Base-by-base conservation (phyloP, 2,797 vertebrate species). In the Paramormyrops hopkinsi region DNA sequence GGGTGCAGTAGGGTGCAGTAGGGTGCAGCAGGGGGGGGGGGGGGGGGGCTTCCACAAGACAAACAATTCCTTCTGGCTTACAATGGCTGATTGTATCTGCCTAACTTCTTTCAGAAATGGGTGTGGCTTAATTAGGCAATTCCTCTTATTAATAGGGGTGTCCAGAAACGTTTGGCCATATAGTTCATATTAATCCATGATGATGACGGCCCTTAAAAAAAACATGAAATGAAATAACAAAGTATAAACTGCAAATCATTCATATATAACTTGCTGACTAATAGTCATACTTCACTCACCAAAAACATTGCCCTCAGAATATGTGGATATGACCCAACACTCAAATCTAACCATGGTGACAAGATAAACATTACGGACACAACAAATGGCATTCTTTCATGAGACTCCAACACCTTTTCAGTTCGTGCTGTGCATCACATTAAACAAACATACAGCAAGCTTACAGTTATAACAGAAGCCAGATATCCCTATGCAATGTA, bases 361-460 rank as follows among this genome's bases (percentile, higher is more conserved):
- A 76, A 19, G 33, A 76, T 7, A 76, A 76, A 76, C 33, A 76
- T 37, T 76, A 76, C 5, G 4, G 69, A 76, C 65, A 73, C 65
- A 73, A 73, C 33, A 73, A 73, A 73, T 73, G 29, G 29, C 25
- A 33, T 69, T 73, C 25, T 73, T 73, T 73, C 29, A 73, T 37
- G 65, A 14, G 25, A 37, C 25, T 73, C 25, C 29, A 73, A 22
- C 25, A 76, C 69, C 12, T 76, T 76, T 76, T 41, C 29, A 76
- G 14, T 41, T 76, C 11, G 4, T 11, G 11, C 69, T 37, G 69
- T 1, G 33, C 17, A 41, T 41, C 33, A 41, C 69, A 76, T 76
- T 76, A 76, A 76, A 76, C 14, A 76, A 76, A 76, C 62, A 69
- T 69, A 69, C 69, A 76, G 69, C 69, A 76, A 76, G 33, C 33